Conservation (phyloP, 2,113 vertebrate species). For the Sprattus sprattus region DNA sequence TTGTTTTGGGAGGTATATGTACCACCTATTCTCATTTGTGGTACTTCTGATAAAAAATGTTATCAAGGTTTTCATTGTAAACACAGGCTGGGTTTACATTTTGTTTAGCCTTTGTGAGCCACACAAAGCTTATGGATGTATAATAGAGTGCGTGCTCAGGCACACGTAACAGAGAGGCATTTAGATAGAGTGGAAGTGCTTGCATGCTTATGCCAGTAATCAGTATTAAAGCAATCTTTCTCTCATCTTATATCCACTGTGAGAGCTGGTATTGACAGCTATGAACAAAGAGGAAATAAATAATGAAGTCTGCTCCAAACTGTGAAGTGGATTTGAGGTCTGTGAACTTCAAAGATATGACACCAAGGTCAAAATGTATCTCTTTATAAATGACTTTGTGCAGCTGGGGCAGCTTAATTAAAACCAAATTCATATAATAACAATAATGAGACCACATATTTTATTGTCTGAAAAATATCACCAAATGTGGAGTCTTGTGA, state of each 20-base stretch:
- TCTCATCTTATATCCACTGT: constrained; percentile 55
- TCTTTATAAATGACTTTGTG: constrained; percentile 44
- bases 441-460: too few relatives aligned
- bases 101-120: neutral
- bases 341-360: constrained; percentile 60
- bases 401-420: neutral
- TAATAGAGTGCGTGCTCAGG: neutral
- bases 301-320: constrained; percentile 56
- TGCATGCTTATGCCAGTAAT: constrained; percentile 60
- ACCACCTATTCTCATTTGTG: constrained; percentile 35
- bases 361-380: constrained; percentile 51
- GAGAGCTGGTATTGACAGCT: constrained; percentile 61
- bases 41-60: constrained; percentile 31
- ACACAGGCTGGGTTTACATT: neutral
- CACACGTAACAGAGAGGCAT: neutral
- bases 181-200: constrained; percentile 60
- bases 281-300: constrained; percentile 62
- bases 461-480: too few relatives aligned
- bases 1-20: constrained; percentile 33
- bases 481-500: too few relatives aligned
- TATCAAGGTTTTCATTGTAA: neutral
- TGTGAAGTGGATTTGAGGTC: constrained; percentile 52
- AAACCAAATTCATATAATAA: neutral
- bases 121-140: neutral
- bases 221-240: constrained; percentile 58